Evolutionary conservation across 2,888 invertebrate species (phyloP).

Genomic region (Nezara viridula): DNA sequence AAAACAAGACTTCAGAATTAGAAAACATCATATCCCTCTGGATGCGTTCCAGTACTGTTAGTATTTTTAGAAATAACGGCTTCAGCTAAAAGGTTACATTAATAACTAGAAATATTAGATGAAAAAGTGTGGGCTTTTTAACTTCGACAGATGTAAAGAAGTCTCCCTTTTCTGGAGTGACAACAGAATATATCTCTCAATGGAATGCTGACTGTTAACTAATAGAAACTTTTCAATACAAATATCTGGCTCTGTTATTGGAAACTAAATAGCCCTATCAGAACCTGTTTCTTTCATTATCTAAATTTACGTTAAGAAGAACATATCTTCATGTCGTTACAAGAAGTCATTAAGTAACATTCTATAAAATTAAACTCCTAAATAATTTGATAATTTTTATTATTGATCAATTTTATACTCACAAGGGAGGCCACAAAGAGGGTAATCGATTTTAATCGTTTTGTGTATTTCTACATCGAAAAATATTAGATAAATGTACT

Average conservation of each 20-base stretch:
- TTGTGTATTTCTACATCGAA: too few species aligned
- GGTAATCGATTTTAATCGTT: too few species aligned
- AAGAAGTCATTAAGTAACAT: too few species aligned
- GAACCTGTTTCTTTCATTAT: not conserved
- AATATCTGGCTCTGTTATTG: not conserved
- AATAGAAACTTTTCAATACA: not conserved
- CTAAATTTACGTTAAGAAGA: too few species aligned
- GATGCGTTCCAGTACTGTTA: not conserved
- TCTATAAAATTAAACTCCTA: too few species aligned
- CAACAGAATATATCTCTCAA: not conserved
- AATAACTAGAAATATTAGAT: not conserved
- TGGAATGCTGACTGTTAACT: not conserved
- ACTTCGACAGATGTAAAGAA: not conserved
- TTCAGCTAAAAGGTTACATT: constrained; percentile 13
- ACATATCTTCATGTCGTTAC: too few species aligned
- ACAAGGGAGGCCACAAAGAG: too few species aligned
- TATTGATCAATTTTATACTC: too few species aligned
- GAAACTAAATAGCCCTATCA: not conserved
- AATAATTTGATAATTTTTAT: too few species aligned
- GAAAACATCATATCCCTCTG: not conserved
- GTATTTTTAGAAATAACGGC: constrained; percentile 8
- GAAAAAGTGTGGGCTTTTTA: not conserved
- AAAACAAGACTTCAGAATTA: not conserved
- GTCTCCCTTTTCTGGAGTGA: not conserved
- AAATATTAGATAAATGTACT: too few species aligned